Percentiles rank a stretch among this genome's conserved stretches.
phyloP scores from a whole-genome alignment of 23 tunicate genomes.

The Aplidium turbinatum region DNA sequence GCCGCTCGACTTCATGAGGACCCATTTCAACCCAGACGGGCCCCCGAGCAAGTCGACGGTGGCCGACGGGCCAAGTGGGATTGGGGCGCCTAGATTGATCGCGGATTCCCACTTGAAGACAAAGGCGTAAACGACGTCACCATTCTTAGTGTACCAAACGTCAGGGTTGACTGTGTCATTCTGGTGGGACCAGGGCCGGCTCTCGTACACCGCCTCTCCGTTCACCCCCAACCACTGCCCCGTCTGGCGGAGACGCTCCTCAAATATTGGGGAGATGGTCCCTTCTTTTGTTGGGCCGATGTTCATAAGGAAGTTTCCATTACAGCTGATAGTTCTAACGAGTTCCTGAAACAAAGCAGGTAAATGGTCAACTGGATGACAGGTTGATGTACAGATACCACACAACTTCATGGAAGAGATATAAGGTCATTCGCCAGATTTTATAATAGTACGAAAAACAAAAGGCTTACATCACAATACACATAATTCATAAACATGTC shows the following conservation, averaged over 20 bases:
- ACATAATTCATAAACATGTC: no score
- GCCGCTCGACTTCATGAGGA: slow-evolving; percentile 37
- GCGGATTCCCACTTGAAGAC: slow-evolving; percentile 54
- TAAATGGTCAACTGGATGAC: neutral
- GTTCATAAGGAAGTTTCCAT: slow-evolving; percentile 72
- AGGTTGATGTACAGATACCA: no score
- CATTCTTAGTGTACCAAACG: slow-evolving; percentile 48
- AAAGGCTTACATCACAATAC: no score
- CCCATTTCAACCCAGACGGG: slow-evolving; percentile 22
- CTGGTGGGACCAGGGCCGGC: slow-evolving; percentile 77
- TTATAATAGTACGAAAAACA: no score
- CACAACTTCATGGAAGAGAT: no score
- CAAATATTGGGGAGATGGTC: slow-evolving; percentile 53
- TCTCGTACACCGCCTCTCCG: slow-evolving; percentile 71
- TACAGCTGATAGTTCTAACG: slow-evolving; percentile 72
- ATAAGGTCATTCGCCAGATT: no score
- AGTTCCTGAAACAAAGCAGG: slow-evolving; percentile 29
- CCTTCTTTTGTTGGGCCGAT: slow-evolving; percentile 82
- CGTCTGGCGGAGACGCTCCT: slow-evolving; percentile 70
- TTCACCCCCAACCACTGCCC: slow-evolving; percentile 62
- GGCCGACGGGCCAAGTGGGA: slow-evolving; percentile 23
- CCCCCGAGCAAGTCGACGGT: slow-evolving; percentile 56
- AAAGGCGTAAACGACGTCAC: slow-evolving; percentile 16
- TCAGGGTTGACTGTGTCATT: slow-evolving; percentile 55
- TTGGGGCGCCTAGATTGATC: slow-evolving; percentile 38